These are phyloP conservation scores for Drosophila punjabiensis DNA, from an alignment of 1,140 invertebrate species.

Conservation along the genomic window DNA sequence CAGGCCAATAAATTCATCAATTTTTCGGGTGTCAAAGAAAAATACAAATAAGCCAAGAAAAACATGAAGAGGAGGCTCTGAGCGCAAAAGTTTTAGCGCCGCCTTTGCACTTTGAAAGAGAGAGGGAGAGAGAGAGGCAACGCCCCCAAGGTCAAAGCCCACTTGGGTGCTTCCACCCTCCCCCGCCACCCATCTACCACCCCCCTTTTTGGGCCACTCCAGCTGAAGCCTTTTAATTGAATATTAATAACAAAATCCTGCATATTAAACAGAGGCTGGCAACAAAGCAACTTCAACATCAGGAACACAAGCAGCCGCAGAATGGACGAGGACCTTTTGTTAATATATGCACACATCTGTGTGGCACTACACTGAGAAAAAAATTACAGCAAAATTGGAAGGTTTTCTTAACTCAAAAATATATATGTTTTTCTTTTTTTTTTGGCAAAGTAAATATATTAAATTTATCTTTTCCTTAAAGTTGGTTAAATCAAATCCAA, in stretches of 20 bases:
- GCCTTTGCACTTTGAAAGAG: conserved; percentile 11
- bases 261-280: conserved; percentile 55
- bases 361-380: neutral
- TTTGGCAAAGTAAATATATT: neutral
- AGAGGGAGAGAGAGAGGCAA: neutral
- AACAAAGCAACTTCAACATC: conserved; percentile 41
- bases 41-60: conserved; percentile 31
- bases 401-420: neutral
- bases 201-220: conserved; percentile 2
- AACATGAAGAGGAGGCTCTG: conserved; percentile 21
- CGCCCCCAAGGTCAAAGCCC: conserved; percentile 10
- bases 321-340: conserved; percentile 55
- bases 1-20: conserved; percentile 59
- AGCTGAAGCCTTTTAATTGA: conserved; percentile 63
- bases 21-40: conserved; percentile 31
- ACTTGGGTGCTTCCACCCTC: conserved; percentile 5
- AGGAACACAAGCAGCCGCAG: conserved; percentile 30
- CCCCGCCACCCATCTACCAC: neutral
- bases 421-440: neutral
- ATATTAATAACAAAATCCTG: conserved; percentile 70
- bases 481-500: neutral
- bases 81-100: conserved; percentile 36
- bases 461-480: neutral
- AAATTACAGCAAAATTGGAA: neutral
- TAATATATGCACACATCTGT: conserved; percentile 57